Evolutionary conservation across 2,113 vertebrate genomes (phyloP), one percentile per base, ranked within the genome.

Genomic region (Echinops telfairi): DNA sequence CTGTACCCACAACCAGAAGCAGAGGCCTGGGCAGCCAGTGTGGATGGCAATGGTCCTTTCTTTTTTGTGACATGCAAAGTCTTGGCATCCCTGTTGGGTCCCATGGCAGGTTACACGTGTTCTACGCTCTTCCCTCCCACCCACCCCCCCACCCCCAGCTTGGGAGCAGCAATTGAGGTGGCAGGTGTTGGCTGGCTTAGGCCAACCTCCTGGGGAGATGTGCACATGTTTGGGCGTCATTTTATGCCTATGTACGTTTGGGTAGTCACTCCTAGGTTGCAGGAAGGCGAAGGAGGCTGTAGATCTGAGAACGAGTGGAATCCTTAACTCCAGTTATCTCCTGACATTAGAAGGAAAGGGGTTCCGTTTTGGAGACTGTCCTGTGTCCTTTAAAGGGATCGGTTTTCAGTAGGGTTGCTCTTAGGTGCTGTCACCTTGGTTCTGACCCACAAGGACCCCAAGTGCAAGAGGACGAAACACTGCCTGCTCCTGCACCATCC

Each of bases 131-230:
- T n/a, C n/a, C n/a, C n/a, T n/a, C n/a, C n/a, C n/a, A n/a, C n/a
- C n/a, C n/a, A n/a, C n/a, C n/a, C n/a, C 5, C 23, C n/a, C 77
- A 22, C 2, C 14, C 7, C 2, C 40, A 47, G 53, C 70, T 47
- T 2, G n/a, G 43, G 79, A n/a, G 60, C 76, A 25, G 43, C 8
- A 71, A 23, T 22, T 47, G 36, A 60, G 68, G 79, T 16, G 33
- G 60, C 43, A 58, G 2, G 38, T 20, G 73, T 25, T 11, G 22
- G 36, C 7, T 57, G 47, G 23, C 17, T 66, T 38, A 40, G 3
- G 57, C 6, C 23, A 9, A 23, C 60, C 0, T 0, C 33, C 40
- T 7, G 40, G 68, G 29, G 11, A 6, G 0, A 3, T 31, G 8
- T 31, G 8, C 8, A 19, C 40, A 68, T 4, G 12, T 0, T 0